phyloP scores from a whole-genome alignment of 2,888 invertebrate species.

The Brachynemurus nebulosus region DNA sequence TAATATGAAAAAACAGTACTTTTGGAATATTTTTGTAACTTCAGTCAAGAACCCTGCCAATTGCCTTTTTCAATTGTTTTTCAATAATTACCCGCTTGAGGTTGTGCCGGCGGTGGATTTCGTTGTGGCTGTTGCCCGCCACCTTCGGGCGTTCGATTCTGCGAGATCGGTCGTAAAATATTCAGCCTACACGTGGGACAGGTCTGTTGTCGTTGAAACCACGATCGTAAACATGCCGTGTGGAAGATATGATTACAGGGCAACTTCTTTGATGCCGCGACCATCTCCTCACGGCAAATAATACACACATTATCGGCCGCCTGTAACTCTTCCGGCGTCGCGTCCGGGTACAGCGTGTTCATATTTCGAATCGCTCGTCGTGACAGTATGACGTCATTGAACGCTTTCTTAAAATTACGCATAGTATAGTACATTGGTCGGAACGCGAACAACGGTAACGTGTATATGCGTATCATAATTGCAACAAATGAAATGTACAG shows the following conservation, averaged over 20 bases:
- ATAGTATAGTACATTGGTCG: constrained; percentile 99
- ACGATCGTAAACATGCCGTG: constrained; percentile 89
- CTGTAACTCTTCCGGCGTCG: constrained; percentile 79
- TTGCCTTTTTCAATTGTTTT: too few relatives aligned
- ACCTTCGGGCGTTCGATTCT: constrained; percentile 32
- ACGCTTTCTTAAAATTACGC: constrained; percentile 92
- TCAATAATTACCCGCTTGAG: constrained; percentile 3
- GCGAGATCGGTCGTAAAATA: constrained; percentile 38
- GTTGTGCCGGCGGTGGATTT: constrained; percentile 16
- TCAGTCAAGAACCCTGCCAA: too few relatives aligned
- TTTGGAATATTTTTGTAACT: too few relatives aligned
- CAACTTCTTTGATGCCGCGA: constrained; percentile 76
- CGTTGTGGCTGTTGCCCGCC: constrained; percentile 23
- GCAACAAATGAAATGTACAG: constrained; percentile 81
- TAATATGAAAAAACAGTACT: too few relatives aligned
- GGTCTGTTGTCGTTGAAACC: constrained; percentile 99
- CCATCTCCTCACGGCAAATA: constrained; percentile 78
- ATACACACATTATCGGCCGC: constrained; percentile 97
- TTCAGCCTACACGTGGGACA: constrained; percentile 97
- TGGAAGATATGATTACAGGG: constrained; percentile 99
- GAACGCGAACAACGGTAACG: constrained; percentile 94
- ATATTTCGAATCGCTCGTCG: constrained; percentile 93
- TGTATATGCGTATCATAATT: constrained; percentile 95
- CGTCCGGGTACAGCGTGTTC: constrained; percentile 96
- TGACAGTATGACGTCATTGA: constrained; percentile 93